Base-by-base conservation (phyloP, 2,888 invertebrate species). In the Bellardia pandia region DNA sequence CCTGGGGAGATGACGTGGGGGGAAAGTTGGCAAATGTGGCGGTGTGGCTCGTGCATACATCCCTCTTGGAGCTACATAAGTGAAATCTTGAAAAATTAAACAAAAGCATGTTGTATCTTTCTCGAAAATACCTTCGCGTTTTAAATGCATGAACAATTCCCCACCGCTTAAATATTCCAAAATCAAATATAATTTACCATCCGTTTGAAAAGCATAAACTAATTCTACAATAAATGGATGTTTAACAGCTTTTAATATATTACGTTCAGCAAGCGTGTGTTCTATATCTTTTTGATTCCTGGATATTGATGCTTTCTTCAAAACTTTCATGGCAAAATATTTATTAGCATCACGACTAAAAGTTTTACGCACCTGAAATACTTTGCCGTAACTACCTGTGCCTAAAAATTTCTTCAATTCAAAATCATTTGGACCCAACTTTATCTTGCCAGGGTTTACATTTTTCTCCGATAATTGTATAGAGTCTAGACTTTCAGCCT, bases 271-370 rank as follows among this genome's bases (percentile, higher is more conserved):
- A 23, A 0, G 1, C 0, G 23, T 23, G 23, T 23, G 23, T 23
- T 0, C 23, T 23, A 1, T 23, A 23, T 23, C 23, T 23, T 23
- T 23, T 23, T 23, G 99, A 94, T 99, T 99, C 92, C 99, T 96
- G 87, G 99, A 98, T 93, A 99, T 99, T 72, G 98, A 98, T 86
- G 99, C 99, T 94, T 99, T 98, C 92, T 98, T 97, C 81, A 99
- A 95, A 88, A 99, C 99, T 95, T 99, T 99, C 99, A 99, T 99
- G 82, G 99, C 99, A 95, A 99, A 99, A 91, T 99, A 98, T 91
- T 97, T 97, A 88, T 98, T 97, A 80, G 96, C 95, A 95, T 99
- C 99, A 91, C 96, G 95, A 23, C 99, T 99, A 88, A 96, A 97
- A 85, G 97, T 96, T 95, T 99, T 99, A 88, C 98, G 96, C 45